phyloP scores from a whole-genome alignment of 2,113 vertebrate species.

The Etia nguti region DNA sequence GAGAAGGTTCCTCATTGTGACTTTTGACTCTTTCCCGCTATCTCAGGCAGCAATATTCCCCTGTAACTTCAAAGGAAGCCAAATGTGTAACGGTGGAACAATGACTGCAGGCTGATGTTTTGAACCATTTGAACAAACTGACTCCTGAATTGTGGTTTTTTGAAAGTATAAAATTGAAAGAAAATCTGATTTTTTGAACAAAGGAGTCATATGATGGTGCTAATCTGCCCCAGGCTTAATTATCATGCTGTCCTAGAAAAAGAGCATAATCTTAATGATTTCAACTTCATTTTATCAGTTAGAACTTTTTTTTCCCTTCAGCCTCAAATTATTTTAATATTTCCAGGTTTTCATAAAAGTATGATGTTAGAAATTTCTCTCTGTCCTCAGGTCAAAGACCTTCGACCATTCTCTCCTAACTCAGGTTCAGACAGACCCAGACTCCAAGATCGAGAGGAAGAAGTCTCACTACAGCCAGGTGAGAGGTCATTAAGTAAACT shows the following conservation, averaged over 20 bases:
- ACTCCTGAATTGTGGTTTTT: neutral
- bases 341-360: neutral
- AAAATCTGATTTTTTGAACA: neutral
- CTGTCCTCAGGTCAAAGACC: slow-evolving; percentile 78
- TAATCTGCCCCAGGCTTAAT: neutral
- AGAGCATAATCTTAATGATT: neutral
- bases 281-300: neutral
- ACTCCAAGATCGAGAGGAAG: slow-evolving; percentile 83
- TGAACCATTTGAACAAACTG: neutral
- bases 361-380: neutral
- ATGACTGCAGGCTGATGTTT: neutral
- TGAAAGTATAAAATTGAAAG: neutral
- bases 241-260: neutral
- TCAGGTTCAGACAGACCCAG: slow-evolving; percentile 60
- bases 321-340: neutral
- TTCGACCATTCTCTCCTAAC: slow-evolving; percentile 67
- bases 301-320: neutral
- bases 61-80: neutral
- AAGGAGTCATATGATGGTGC: neutral
- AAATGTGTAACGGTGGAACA: neutral
- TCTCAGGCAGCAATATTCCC: accelerated
- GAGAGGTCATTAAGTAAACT: neutral
- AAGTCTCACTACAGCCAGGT: slow-evolving; percentile 87
- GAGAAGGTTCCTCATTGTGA: neutral
- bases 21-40: neutral